Evolutionary conservation across 1,140 invertebrate species (phyloP).

Genomic region (Stratiolaelaps scimitus): DNA sequence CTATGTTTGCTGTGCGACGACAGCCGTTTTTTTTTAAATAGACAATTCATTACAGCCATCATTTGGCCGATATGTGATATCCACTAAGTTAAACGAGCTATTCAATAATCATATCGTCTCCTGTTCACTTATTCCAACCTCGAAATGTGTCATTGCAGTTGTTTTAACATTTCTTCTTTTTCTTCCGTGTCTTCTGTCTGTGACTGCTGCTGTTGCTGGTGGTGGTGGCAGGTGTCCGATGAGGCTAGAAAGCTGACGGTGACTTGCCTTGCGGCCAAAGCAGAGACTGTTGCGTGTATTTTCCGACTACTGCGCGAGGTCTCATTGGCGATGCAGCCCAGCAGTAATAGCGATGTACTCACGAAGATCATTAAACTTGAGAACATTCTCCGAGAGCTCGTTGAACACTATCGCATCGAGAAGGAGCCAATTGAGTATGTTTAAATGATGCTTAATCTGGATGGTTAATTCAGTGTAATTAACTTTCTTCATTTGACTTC

Average conservation of each 20-base stretch:
- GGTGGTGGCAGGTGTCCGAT: not conserved
- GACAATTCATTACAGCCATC: too few species aligned
- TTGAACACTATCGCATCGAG: not conserved
- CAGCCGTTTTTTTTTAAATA: too few species aligned
- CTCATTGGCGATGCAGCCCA: not conserved
- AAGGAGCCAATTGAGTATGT: conserved; percentile 3
- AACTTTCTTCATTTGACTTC: not conserved
- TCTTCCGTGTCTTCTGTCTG: too few species aligned
- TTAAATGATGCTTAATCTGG: not conserved
- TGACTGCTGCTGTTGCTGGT: too few species aligned
- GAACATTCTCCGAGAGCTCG: conserved; percentile 9
- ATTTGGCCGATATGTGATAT: too few species aligned
- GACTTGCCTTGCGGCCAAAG: not conserved
- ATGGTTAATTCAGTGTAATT: not conserved
- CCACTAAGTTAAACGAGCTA: too few species aligned
- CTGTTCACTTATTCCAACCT: too few species aligned
- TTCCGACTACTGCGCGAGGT: conserved; percentile 15
- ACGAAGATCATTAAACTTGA: conserved; percentile 12
- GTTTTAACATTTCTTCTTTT: too few species aligned
- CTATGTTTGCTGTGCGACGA: too few species aligned
- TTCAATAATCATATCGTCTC: too few species aligned
- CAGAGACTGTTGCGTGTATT: not conserved
- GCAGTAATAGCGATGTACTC: not conserved
- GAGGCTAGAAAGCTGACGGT: not conserved
- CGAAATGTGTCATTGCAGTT: too few species aligned